Base-by-base conservation (phyloP, 2,797 vertebrate genomes). In the Myripristis murdjan region DNA sequence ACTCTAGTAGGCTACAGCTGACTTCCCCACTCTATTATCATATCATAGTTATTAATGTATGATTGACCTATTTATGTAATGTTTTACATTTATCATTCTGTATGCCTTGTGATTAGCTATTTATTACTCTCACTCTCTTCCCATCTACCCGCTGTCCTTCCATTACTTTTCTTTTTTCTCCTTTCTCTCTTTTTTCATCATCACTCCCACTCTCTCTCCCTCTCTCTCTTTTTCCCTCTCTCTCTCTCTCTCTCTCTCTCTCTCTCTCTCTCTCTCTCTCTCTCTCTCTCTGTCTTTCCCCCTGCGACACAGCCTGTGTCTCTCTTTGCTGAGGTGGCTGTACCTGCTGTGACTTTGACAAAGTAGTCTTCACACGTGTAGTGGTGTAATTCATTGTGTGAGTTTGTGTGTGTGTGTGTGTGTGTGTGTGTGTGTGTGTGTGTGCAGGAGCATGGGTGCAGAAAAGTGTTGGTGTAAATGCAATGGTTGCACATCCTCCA, bases 341-440 rank as follows among this genome's bases (percentile, higher is more conserved):
- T 94, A 94, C 93, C 93, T 92, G 82, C 91, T 81, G 87, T 94
- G 93, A 94, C 93, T 95, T 94, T 94, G 94, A 95, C 92, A 94
- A 92, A 95, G 91, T 93, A 82, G 86, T 92, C 89, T 89, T 87
- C 68, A 75, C 16, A 51, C 20, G 15, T 84, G 75, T 75, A 69
- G 70, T 79, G 77, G 73, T 82, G 67, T 83, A 53, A 70, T 61
- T 86, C 31, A n/a, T n/a, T n/a, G n/a, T n/a, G n/a, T n/a, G n/a
- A n/a, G n/a, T n/a, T n/a, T 77, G 6, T 58, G 44, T 63, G 22
- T 61, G 56, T 47, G 67, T 72, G 22, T 61, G 56, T 47, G 67
- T 72, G 33, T 63, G 28, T 59, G 43, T 41, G 37, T 54, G 23
- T 33, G 23, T 37, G 53, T 49, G 31, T 18, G 28, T 37, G 60